Evolutionary conservation across 2,113 vertebrate species (phyloP), one percentile per base, ranked within the genome.

Genomic region (Chroicocephalus ridibundus): DNA sequence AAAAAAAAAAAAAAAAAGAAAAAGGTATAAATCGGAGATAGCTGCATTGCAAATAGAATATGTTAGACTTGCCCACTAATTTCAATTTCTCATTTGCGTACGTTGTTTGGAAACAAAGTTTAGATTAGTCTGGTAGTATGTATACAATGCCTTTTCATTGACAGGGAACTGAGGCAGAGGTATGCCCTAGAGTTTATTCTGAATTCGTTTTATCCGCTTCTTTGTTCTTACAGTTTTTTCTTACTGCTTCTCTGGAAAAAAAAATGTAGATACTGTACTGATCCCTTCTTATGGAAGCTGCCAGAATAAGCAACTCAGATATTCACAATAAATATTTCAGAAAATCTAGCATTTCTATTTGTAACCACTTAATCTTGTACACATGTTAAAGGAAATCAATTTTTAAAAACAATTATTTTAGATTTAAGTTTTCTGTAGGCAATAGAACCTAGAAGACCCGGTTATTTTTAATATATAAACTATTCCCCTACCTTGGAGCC

Each of bases 321-420:
- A 94, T 93, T 96, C 52, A 36, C 79, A 44, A 81, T 90, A 92
- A 96, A 83, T 93, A 86, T 88, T 96, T 91, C 87, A 64, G 81
- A 95, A 89, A 94, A 94, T 54, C 92, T 94, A 89, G 31, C 61
- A 64, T 96, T 96, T 97, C 75, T 96, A 14, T 96, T 96, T 92
- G 92, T 72, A 88, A 82, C 80, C 82, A 16, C 69, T 88, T 96
- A 96, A 96, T 97, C 94, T 93, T 93, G 77, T 94, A 94, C 92
- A 92, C 65, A 97, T 96, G 95, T 96, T 96, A 92, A 96, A 96
- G 96, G 94, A 97, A 96, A 95, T 95, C 1, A 72, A 64, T 81
- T 96, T 97, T 90, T 13, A 9, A 94, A 95, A 96, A 31, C 82
- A 96, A 96, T 97, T 96, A 95, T 95, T 96, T 96, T 83, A 93